Base-by-base conservation (phyloP, 2,888 invertebrate species). In the Cordilura impudica region DNA sequence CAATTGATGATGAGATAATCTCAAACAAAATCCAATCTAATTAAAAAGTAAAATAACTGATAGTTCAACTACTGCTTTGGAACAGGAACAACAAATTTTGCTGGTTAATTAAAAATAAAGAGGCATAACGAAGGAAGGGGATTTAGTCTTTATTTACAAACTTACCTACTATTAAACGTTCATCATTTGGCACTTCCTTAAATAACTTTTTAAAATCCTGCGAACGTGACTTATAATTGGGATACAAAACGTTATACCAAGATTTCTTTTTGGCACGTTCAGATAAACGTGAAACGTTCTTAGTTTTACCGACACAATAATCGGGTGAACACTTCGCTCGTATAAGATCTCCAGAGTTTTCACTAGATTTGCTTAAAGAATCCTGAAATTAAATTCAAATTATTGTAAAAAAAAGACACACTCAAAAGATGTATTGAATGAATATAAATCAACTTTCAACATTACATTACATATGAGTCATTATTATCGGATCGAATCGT, bases 191-290 rank as follows among this genome's bases (percentile, higher is more conserved):
- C 81, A 98, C 93, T 76, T 96, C 96, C 89, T 96, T 97, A 90
- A 98, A 98, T 80, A 97, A 93, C 86, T 95, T 92, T 87, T 95
- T 97, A 89, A 98, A 98, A 90, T 98, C 97, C 85, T 96, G 96
- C 4, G 95, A 95, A 83, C 97, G 93, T 78, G 96, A 96, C 91
- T 98, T 98, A 90, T 98, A 98, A 0, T 97, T 97, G 39, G 98
- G 97, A 90, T 95, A 95, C 45, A 96, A 91, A 4, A 95, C 92
- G 90, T 94, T 95, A 89, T 96, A 96, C 95, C 96, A 96, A 76
- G 95, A 94, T 77, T 95, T 94, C 89, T 95, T 96, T 89, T 95
- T 95, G 58, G 92, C 92, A 16, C 94, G 91, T 81, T 92, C 91
- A 12, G 91, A 88, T 56, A 91, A 90, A 45, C 88, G 87, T 16